Evolutionary conservation across 1,140 invertebrate species (phyloP), one percentile per base, ranked within the genome.

Genomic region (Musca domestica): DNA sequence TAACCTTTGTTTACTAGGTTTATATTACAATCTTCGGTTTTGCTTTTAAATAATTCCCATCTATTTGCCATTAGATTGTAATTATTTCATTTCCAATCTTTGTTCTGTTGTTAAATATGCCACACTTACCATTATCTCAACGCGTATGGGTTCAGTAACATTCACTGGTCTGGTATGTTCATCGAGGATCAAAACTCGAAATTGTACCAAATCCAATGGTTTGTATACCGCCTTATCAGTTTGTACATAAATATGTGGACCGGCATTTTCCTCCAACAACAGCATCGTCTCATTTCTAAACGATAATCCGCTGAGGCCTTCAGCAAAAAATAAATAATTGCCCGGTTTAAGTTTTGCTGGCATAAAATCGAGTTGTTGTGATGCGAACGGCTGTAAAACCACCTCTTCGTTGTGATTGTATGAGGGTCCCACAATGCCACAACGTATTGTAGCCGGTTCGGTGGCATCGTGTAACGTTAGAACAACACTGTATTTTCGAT

Each of bases 161-260:
- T 66, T 87, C 69, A 80, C 85, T 69, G 81, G 94, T 73, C 89
- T 88, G 10, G 95, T 83, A 71, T 89, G 85, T 2, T 90, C 88
- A 80, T 93, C 90, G 22, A 95, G 83, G 23, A 93, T 86, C 27
- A 98, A 84, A 17, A 91, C 89, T 71, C 95, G 87, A 76, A 96
- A 97, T 75, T 91, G 87, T 7, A 98, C 89, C 69, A 88, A 88
- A 74, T 92, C 88, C 12, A 90, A 89, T 1, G 95, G 95, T 78
- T 96, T 94, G 80, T 98, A 98, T 67, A 97, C 91, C 1, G 92
- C 89, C 83, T 95, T 94, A 83, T 98, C 96, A 0, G 95, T 97
- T 81, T 98, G 95, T 70, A 98, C 89, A 73, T 97, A 95, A 3
- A 96, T 88, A 9, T 93, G 94, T 72, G 93, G 92, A 73, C 90